These are phyloP conservation scores for Apistogramma diplotaenia DNA, from an alignment of 2,113 vertebrate species.

Conservation along the genomic window DNA sequence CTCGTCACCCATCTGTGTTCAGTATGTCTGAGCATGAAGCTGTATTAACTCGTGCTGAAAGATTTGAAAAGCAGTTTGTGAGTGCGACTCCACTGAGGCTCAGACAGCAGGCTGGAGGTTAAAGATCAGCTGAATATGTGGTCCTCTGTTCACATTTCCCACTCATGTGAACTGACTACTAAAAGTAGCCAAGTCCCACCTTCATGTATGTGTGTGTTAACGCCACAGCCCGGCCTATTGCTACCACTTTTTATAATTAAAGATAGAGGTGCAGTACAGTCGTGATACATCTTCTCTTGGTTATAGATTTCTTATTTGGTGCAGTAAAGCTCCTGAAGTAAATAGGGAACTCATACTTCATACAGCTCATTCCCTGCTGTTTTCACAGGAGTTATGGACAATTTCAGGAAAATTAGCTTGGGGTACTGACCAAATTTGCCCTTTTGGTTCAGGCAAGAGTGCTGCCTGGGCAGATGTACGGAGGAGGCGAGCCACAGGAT, in stretches of 20 bases:
- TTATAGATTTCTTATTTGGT: background rate
- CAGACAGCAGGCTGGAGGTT: conserved; percentile 36
- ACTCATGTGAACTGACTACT: conserved; percentile 25
- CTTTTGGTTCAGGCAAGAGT: background rate
- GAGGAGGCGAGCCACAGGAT: background rate
- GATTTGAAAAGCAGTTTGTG: conserved; percentile 43
- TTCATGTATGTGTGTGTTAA: background rate
- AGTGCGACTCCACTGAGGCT: conserved; percentile 39
- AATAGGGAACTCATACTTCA: background rate
- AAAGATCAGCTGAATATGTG: conserved; percentile 33
- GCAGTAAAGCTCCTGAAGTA: background rate
- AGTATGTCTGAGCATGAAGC: conserved; percentile 35
- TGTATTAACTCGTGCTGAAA: conserved; percentile 47
- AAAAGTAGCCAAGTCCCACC: conserved; percentile 20
- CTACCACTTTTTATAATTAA: conserved; percentile 2
- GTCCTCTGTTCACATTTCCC: background rate
- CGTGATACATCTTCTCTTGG: background rate
- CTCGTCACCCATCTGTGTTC: conserved; percentile 26
- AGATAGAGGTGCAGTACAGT: background rate
- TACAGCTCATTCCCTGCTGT: background rate
- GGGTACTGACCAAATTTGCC: background rate
- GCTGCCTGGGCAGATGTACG: background rate
- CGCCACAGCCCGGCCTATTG: background rate
- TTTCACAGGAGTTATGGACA: background rate
- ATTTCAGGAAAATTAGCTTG: background rate